Percentiles rank a stretch among this genome's conserved stretches.
Conservation (phyloP, 2,888 invertebrate species). For the Cryptosula pallasiana region DNA sequence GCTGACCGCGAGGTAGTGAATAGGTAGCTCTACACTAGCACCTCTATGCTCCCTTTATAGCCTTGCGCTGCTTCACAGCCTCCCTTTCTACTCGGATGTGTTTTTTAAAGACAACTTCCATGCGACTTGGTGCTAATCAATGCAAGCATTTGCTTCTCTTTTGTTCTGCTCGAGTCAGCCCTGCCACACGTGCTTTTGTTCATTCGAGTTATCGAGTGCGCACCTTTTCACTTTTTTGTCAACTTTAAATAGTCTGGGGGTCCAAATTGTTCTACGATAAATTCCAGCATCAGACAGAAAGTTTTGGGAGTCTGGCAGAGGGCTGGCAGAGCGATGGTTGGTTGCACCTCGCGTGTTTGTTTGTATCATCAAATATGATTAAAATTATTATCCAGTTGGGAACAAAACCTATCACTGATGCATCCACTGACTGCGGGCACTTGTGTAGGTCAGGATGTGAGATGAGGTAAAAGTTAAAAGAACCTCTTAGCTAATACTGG, state of each 20-base stretch:
- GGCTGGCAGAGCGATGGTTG: no score
- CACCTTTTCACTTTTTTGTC: slow-evolving; percentile 15
- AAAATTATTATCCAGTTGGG: no score
- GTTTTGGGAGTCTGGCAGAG: no score
- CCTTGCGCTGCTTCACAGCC: background rate
- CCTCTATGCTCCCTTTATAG: slow-evolving; percentile 12
- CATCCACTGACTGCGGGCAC: no score
- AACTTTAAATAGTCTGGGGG: slow-evolving; percentile 14
- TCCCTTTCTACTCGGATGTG: slow-evolving; percentile 19
- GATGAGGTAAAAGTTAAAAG: no score
- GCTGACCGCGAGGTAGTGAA: background rate
- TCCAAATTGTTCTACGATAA: slow-evolving; percentile 9
- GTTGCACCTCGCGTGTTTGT: no score
- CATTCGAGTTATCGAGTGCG: slow-evolving; percentile 11
- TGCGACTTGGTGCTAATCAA: slow-evolving; percentile 24
- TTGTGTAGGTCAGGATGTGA: no score
- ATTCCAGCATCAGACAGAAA: no score
- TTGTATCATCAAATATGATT: no score
- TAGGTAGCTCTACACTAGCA: background rate
- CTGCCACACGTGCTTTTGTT: slow-evolving; percentile 12
- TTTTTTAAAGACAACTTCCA: slow-evolving; percentile 24
- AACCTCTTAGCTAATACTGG: no score
- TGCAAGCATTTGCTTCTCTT: background rate
- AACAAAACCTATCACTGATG: no score
- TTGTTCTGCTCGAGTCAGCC: slow-evolving; percentile 20